A percentile compares a stretch with the other conserved stretches of the same genome.
These are phyloP conservation scores for Meiosimyza decipiens DNA, from an alignment of 2,888 invertebrate species.

Conservation along the genomic window DNA sequence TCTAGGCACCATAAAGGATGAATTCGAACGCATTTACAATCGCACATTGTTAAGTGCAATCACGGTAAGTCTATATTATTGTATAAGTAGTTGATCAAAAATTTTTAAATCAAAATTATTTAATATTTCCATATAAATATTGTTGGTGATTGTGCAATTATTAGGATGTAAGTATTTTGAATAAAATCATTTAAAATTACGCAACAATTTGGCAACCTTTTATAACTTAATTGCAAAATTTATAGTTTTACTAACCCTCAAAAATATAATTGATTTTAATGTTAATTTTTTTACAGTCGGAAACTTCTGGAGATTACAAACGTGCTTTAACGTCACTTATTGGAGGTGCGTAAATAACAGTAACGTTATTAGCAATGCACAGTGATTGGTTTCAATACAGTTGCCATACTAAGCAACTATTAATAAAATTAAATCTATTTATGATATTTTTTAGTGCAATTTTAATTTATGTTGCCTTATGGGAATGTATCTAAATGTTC, in stretches of 20 bases:
- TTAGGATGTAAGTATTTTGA: conserved; percentile 38
- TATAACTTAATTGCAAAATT: neutral
- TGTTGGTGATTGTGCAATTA: conserved; percentile 30
- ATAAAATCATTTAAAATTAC: neutral
- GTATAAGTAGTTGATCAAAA: neutral
- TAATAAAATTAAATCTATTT: neutral
- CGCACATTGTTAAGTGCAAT: conserved; percentile 76
- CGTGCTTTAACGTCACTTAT: conserved; percentile 69
- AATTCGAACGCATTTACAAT: conserved; percentile 77
- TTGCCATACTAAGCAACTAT: neutral
- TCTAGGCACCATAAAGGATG: conserved; percentile 75
- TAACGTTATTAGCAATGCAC: neutral
- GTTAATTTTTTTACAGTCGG: conserved; percentile 63
- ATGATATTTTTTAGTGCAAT: too few relatives aligned
- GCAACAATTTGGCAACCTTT: neutral
- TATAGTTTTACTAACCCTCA: neutral
- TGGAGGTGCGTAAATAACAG: conserved; percentile 51
- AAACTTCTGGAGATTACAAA: conserved; percentile 72
- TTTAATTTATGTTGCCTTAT: too few relatives aligned
- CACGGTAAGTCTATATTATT: conserved; percentile 67
- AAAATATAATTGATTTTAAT: neutral
- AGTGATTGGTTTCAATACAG: neutral
- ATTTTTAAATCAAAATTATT: conserved; percentile 15
- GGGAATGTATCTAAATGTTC: neutral
- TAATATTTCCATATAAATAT: conserved; percentile 33